Evolutionary conservation across 92 coral and sea anemone species (phyloP).

Genomic region (Epizoanthus rinbou): DNA sequence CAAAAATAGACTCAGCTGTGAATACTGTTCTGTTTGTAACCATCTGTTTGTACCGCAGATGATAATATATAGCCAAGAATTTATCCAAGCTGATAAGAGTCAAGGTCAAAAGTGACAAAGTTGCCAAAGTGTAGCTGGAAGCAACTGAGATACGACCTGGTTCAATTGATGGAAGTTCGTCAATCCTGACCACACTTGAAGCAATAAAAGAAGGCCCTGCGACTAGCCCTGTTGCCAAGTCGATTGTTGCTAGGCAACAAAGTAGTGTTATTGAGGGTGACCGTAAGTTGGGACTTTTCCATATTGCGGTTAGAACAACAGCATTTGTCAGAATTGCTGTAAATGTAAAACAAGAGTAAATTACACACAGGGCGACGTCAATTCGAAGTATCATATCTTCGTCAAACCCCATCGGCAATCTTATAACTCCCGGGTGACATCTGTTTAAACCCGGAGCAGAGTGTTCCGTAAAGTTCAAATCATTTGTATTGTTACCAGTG

Average conservation of each 20-base stretch:
- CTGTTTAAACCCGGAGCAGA: background rate
- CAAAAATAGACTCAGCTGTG: background rate
- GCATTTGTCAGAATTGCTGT: slow-evolving; percentile 35
- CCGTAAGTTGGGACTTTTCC: slow-evolving; percentile 22
- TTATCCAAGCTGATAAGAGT: slow-evolving; percentile 39
- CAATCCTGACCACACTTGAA: slow-evolving; percentile 14
- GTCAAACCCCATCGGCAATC: background rate
- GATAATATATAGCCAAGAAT: background rate
- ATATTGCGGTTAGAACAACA: slow-evolving; percentile 34
- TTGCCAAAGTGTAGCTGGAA: slow-evolving; percentile 26
- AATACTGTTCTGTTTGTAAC: slow-evolving; percentile 9
- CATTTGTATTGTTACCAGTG: background rate
- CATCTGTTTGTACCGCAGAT: slow-evolving; percentile 19
- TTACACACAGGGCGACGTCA: slow-evolving; percentile 22
- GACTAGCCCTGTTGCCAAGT: slow-evolving; percentile 30
- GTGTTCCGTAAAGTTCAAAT: background rate
- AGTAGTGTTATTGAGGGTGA: slow-evolving; percentile 36
- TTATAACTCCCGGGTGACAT: background rate
- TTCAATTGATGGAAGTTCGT: background rate
- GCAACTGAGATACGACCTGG: slow-evolving; percentile 35
- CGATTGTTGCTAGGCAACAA: slow-evolving; percentile 31
- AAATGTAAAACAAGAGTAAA: slow-evolving; percentile 26
- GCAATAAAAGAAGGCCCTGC: slow-evolving; percentile 40
- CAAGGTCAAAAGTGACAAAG: slow-evolving; percentile 19
- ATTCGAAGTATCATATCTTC: slow-evolving; percentile 5